Percentiles rank a stretch among this genome's conserved stretches.
These are phyloP conservation scores for Eutrigla gurnardus DNA, from an alignment of 2,797 vertebrate species.

Conservation along the genomic window DNA sequence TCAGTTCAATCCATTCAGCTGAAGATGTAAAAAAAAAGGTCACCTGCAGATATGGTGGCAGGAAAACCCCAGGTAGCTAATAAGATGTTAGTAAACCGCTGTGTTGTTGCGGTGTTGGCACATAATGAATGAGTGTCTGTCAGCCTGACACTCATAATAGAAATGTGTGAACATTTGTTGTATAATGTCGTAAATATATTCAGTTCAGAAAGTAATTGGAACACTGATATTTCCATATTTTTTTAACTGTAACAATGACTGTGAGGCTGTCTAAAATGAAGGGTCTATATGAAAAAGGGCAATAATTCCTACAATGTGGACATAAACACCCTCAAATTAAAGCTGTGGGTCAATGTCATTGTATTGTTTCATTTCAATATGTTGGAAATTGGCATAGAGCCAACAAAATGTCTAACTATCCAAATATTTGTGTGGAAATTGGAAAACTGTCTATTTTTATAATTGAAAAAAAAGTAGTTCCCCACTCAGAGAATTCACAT, in stretches of 20 bases:
- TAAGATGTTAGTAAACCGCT: slow-evolving; percentile 12
- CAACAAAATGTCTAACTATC: too few species aligned
- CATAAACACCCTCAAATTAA: neutral
- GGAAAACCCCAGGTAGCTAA: slow-evolving; percentile 37
- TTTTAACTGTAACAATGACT: neutral
- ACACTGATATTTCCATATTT: too few species aligned
- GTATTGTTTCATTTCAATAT: accelerated
- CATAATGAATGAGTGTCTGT: too few species aligned
- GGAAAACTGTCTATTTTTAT: too few species aligned
- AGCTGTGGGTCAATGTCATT: neutral
- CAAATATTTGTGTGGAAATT: too few species aligned
- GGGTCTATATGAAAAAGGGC: neutral
- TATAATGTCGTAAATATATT: neutral
- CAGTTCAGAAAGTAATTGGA: neutral
- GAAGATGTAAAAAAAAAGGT: slow-evolving; percentile 29
- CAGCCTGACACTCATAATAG: too few species aligned
- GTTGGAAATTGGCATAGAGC: too few species aligned
- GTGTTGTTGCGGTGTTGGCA: slow-evolving; percentile 7
- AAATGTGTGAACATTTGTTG: neutral
- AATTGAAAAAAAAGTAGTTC: too few species aligned
- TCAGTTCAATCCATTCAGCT: slow-evolving; percentile 56
- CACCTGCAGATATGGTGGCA: slow-evolving; percentile 35
- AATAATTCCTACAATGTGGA: neutral
- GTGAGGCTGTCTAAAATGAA: neutral
- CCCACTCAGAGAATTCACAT: too few species aligned